Conservation (phyloP, 2,888 invertebrate genomes). For the Lacanobia oleracea region DNA sequence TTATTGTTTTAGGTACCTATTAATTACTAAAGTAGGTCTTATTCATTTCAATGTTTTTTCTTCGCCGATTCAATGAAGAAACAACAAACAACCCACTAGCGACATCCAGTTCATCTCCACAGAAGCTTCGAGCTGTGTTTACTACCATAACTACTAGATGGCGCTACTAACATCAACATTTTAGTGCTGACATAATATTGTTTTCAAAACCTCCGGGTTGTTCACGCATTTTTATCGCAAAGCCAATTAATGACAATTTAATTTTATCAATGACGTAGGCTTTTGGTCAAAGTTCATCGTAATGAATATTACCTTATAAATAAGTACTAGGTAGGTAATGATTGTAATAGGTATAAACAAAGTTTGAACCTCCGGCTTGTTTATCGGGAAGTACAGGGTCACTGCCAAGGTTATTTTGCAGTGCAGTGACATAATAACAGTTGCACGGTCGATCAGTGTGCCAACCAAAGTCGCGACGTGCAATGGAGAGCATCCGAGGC, state of each 20-base stretch:
- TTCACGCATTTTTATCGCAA: slow-evolving; percentile 21
- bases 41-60: too few species aligned
- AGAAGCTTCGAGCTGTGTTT: slow-evolving; percentile 3
- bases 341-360: background rate
- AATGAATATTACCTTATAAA: slow-evolving; percentile 3
- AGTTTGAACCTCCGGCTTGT: slow-evolving; percentile 3
- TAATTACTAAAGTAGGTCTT: too few species aligned
- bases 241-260: slow-evolving; percentile 10
- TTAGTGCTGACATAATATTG: slow-evolving; percentile 15
- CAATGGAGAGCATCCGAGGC: too few species aligned
- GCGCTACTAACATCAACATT: slow-evolving; percentile 1
- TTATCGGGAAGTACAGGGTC: background rate
- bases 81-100: background rate
- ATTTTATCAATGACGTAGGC: slow-evolving; percentile 28
- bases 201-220: slow-evolving; percentile 7
- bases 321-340: background rate
- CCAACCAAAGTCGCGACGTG: too few species aligned
- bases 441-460: too few species aligned
- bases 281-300: slow-evolving; percentile 24
- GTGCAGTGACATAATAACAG: background rate
- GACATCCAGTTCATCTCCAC: slow-evolving; percentile 28
- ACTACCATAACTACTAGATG: slow-evolving; percentile 10
- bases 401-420: slow-evolving; percentile 1
- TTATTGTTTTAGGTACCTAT: too few species aligned
- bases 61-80: too few species aligned